Base-by-base conservation (phyloP, 1,140 invertebrate genomes). In the Chironomus striatipennis region DNA sequence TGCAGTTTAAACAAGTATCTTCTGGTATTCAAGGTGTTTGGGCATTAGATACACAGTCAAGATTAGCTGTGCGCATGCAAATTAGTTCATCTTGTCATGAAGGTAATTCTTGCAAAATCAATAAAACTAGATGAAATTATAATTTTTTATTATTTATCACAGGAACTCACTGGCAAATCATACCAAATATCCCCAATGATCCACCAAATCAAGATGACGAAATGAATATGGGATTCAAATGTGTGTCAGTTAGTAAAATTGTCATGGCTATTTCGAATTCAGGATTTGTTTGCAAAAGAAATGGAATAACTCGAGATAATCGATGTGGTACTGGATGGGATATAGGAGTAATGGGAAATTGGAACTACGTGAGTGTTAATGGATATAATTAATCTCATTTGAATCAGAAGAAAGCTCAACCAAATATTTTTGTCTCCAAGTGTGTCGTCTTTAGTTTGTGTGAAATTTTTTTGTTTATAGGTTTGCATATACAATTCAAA, bases 301-400 rank as follows among this genome's bases (percentile, higher is more conserved):
- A 88, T 75, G 92, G 92, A 8, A 87, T 94, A 20, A 90, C 89
- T 2, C 80, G 84, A 18, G 86, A 88, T 34, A 67, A 89, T 84
- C 88, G 88, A 7, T 86, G 85, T 42, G 93, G 93, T 64, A 88
- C 88, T 47, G 88, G 88, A 24, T 95, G 93, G 93, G 88, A 89
- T 77, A 84, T 86, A 20, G 89, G 89, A 4, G 88, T 91, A 77
- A 86, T 88, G 73, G 91, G 91, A 82, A 85, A 85, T 79, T 85
- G 84, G 84, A 80, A 84, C 20, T 77, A 83, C 43, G 76, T 85
- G 75, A 83, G 78, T 75, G 76, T 67, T 1, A 67, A 67, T 8
- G 17, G n/a, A 17, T 67, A 12, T 7, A 2, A 17, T 67, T 67
- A 67, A 67, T 7, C 8, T 67, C 17, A n/a, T 57, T n/a, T 12